Evolutionary conservation across 2,797 vertebrate genomes (phyloP), one percentile per base, ranked within the genome.

Genomic region (Sorex maritimensis): DNA sequence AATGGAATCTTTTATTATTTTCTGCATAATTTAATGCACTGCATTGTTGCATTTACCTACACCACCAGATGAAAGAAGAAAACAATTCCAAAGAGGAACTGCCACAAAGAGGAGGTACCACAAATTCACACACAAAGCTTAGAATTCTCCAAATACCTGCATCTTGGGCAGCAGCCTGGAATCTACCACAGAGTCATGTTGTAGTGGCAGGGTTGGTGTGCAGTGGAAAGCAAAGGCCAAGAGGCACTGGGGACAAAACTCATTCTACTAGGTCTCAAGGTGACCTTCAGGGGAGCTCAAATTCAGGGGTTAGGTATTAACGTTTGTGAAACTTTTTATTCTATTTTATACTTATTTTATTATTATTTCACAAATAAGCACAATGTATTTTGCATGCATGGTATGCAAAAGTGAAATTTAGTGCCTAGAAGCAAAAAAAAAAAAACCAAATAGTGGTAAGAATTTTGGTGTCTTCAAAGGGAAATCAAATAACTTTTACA

Each of bases 341-440:
- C 11, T 41, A 71, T 88, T 80, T 88, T 19, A 88, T 75, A 30
- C 28, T 72, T 13, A 23, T 71, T 52, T 88, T 14, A 52, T 52
- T 52, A 52, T 52, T 52, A 52, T 52, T 52, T 52, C 34, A 65
- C 24, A 86, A 79, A 72, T 28, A 82, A 91, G 41, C 81, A 91
- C 49, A 74, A 75, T 79, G 44, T 5, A 44, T 65, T 34, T 61
- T 61, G 17, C 7, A 61, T 83, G n/a, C n/a, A 34, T 34, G 63
- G 44, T 85, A 15, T 81, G 80, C 6, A 61, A 90, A 93, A 75
- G 8, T 23, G 49, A 82, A 86, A 17, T 26, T 91, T 81, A 92
- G 19, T 92, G 38, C 73, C 6, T n/a, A 1, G n/a, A 79, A 90
- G 19, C 28, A 83, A 81, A 93, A 86, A 44, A 44, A 44, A 44